Conservation (phyloP, 1,140 invertebrate species). For the Andrena cerasifolii region DNA sequence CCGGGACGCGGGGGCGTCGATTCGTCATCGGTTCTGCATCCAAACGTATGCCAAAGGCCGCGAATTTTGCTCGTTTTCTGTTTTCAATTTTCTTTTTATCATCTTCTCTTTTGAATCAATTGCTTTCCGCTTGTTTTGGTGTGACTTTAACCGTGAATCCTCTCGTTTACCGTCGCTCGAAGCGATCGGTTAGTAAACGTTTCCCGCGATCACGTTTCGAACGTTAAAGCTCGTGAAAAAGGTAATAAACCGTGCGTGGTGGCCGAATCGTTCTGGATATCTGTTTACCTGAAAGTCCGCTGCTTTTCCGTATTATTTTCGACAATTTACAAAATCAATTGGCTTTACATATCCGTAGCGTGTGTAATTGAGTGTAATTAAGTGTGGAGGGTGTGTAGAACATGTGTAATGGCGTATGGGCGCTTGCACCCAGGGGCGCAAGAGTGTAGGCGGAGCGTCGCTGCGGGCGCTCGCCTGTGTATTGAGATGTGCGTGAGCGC, state of each 20-base stretch:
- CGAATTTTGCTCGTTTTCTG: conserved; percentile 62
- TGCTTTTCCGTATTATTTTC: conserved; percentile 19
- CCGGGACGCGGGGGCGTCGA: conserved; percentile 29
- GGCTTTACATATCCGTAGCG: conserved; percentile 83
- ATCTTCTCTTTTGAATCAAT: conserved; percentile 9
- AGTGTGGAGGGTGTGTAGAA: conserved; percentile 57
- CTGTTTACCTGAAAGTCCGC: conserved; percentile 30
- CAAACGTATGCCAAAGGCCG: conserved; percentile 79
- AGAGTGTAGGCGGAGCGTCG: conserved; percentile 40
- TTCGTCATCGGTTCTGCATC: conserved; percentile 75
- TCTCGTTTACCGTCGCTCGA: conserved; percentile 44
- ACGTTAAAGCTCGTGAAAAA: conserved; percentile 27
- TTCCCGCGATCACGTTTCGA: conserved; percentile 36
- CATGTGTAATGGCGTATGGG: conserved; percentile 66
- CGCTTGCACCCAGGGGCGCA: conserved; percentile 73
- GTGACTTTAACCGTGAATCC: conserved; percentile 29
- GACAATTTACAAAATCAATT: conserved; percentile 83
- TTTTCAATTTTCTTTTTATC: conserved; percentile 1
- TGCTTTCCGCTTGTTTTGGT: neutral
- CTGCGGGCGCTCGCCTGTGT: conserved; percentile 30
- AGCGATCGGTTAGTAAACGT: conserved; percentile 57
- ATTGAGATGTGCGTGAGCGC: conserved; percentile 74
- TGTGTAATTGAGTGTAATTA: conserved; percentile 73
- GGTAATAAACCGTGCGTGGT: conserved; percentile 35
- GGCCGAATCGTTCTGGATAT: conserved; percentile 55